Evolutionary conservation across 2,888 invertebrate genomes (phyloP).

Genomic region (Ophraella communa): DNA sequence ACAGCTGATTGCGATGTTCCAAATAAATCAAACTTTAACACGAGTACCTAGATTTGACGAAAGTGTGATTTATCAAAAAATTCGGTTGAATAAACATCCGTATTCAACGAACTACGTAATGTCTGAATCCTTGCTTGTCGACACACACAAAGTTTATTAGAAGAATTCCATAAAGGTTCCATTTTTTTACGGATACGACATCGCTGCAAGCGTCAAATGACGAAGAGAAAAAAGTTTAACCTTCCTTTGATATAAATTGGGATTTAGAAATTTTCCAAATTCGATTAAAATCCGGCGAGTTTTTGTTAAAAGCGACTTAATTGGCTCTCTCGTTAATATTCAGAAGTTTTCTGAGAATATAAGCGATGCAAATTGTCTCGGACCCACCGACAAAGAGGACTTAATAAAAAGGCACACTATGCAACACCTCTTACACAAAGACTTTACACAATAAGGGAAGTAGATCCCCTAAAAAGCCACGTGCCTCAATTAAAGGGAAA

Average conservation of each 20-base stretch:
- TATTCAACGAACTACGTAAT: slow-evolving; percentile 21
- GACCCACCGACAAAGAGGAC: neutral
- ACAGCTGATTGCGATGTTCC: slow-evolving; percentile 5
- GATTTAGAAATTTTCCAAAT: too few species aligned
- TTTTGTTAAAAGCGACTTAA: neutral
- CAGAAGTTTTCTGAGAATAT: neutral
- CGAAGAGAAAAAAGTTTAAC: too few species aligned
- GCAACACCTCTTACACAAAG: neutral
- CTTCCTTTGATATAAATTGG: too few species aligned
- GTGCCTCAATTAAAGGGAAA: neutral
- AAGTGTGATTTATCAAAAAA: slow-evolving; percentile 25
- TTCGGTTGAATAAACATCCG: slow-evolving; percentile 25
- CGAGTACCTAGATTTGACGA: slow-evolving; percentile 8
- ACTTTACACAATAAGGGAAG: neutral
- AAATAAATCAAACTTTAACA: slow-evolving; percentile 13
- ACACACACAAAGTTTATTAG: slow-evolving; percentile 11
- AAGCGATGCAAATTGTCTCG: neutral
- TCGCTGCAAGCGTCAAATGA: neutral
- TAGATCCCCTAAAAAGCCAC: neutral
- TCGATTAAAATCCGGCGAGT: neutral
- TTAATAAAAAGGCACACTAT: neutral
- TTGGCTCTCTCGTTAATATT: neutral
- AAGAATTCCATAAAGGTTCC: neutral
- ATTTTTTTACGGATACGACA: neutral
- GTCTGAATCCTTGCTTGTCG: slow-evolving; percentile 16